phyloP scores from a whole-genome alignment of 2,113 vertebrate species.

The Fregata magnificens region DNA sequence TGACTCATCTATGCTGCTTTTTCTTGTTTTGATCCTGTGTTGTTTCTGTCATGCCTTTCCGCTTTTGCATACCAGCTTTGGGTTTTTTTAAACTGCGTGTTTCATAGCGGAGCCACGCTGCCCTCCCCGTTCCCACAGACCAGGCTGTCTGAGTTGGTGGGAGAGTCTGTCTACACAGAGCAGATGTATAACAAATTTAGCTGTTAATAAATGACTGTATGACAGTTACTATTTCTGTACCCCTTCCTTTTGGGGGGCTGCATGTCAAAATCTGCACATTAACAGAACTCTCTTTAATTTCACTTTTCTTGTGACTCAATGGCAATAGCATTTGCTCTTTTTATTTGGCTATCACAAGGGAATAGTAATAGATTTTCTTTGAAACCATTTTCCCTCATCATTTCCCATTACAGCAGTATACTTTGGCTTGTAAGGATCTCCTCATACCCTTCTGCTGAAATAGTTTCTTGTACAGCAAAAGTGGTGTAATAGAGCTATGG shows the following conservation, averaged over 20 bases:
- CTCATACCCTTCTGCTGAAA: constrained; percentile 23
- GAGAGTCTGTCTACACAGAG: constrained; percentile 12
- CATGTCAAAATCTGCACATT: constrained; percentile 23
- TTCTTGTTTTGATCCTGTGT: not conserved
- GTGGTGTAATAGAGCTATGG: not conserved
- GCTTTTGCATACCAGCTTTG: not conserved
- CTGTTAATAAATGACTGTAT: constrained; percentile 35
- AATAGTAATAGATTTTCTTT: constrained; percentile 65
- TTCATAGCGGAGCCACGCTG: not conserved
- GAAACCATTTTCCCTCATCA: constrained; percentile 65
- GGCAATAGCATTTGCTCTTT: constrained; percentile 45
- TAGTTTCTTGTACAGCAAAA: constrained; percentile 14
- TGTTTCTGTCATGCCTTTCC: constrained; percentile 2
- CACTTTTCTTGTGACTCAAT: constrained; percentile 28
- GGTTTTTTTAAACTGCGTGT: not conserved
- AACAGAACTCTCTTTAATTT: constrained; percentile 45
- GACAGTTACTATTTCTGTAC: constrained; percentile 25
- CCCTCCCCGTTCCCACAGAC: constrained; percentile 23
- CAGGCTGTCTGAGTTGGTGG: constrained; percentile 4
- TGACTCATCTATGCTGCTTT: not conserved
- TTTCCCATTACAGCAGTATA: constrained; percentile 52
- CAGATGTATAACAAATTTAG: constrained; percentile 9
- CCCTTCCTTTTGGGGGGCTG: constrained; percentile 9
- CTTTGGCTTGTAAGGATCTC: constrained; percentile 33
- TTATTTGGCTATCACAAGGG: constrained; percentile 58